Evolutionary conservation across 2,113 vertebrate species (phyloP), one percentile per base, ranked within the genome.

Genomic region (Apus apus): DNA sequence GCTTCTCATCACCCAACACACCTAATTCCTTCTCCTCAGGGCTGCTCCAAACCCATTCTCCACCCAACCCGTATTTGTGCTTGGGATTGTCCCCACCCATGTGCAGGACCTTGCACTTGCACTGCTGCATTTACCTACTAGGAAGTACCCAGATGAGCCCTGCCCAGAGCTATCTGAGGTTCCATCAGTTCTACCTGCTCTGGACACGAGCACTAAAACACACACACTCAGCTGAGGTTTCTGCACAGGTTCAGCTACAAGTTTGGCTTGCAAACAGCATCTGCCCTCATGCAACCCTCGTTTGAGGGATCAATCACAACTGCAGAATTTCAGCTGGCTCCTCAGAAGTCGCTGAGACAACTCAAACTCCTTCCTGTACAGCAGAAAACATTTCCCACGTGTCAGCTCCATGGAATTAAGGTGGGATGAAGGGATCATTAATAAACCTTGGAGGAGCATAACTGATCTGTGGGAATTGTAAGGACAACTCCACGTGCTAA

Each of bases 381-480:
- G 32, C 12, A 4, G 68, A 93, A 86, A 53, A 17, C 58, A 88
- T 96, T 88, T 84, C 91, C 87, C 78, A 68, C 34, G 86, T 68
- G 87, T 94, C 95, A 95, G 93, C 60, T 15, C 56, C 89, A 38
- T 36, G 66, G 89, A 95, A 95, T 93, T 96, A 95, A 96, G 94
- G 90, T 92, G 84, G 83, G 95, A 92, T 95, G 91, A 95, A 85
- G 91, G 62, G 67, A 80, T 81, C 95, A 88, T 95, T 96, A 96
- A 95, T 96, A 97, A 97, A 95, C 64, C 71, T 71, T 11, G 43
- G 87, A 82, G 83, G 34, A 79, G 72, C 85, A 40, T 68, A 96
- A 96, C 86, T 94, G 96, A 94, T 90, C 74, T 27, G 73, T 61
- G 80, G 90, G 83, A 85, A 64, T n/a, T 54, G 21, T 95, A 90